These are phyloP conservation scores for Actinopyga echinites DNA, from an alignment of 53 echinoderm and acorn worm genomes.

Conservation along the genomic window DNA sequence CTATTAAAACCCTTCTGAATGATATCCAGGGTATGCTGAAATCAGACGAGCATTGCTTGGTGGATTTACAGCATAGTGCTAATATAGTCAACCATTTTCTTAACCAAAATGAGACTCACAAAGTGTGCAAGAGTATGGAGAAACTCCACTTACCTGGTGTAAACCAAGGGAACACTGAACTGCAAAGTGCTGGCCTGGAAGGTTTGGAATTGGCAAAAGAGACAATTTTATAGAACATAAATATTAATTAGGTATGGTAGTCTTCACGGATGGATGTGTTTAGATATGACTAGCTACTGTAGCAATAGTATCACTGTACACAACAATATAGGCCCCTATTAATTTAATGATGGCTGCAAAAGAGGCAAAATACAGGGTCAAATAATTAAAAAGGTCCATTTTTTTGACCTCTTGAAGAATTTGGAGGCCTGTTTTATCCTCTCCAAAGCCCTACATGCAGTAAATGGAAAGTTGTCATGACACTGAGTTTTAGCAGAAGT, in stretches of 20 bases:
- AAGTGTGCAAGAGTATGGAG: neutral
- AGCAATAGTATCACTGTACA: too few relatives aligned
- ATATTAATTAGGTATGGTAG: neutral
- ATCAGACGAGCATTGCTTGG: slow-evolving; percentile 38
- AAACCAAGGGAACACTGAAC: neutral
- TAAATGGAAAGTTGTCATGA: too few relatives aligned
- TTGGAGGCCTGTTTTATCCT: too few relatives aligned
- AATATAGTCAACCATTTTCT: slow-evolving; percentile 37
- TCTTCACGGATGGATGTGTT: too few relatives aligned
- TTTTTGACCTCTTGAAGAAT: too few relatives aligned
- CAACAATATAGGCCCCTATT: too few relatives aligned
- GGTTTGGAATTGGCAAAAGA: slow-evolving; percentile 32
- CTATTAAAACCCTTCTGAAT: slow-evolving; percentile 10
- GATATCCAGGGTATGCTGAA: slow-evolving; percentile 45
- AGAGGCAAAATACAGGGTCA: too few relatives aligned
- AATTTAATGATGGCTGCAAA: too few relatives aligned
- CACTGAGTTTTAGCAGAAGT: too few relatives aligned
- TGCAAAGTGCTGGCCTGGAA: neutral
- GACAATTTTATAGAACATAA: slow-evolving; percentile 21
- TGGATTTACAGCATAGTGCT: slow-evolving; percentile 43
- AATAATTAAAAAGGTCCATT: too few relatives aligned
- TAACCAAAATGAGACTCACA: slow-evolving; percentile 8
- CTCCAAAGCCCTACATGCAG: too few relatives aligned
- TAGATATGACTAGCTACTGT: too few relatives aligned
- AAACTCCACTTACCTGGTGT: neutral